Base-by-base conservation (phyloP, 2,797 vertebrate species). In the Danio kyathit region DNA sequence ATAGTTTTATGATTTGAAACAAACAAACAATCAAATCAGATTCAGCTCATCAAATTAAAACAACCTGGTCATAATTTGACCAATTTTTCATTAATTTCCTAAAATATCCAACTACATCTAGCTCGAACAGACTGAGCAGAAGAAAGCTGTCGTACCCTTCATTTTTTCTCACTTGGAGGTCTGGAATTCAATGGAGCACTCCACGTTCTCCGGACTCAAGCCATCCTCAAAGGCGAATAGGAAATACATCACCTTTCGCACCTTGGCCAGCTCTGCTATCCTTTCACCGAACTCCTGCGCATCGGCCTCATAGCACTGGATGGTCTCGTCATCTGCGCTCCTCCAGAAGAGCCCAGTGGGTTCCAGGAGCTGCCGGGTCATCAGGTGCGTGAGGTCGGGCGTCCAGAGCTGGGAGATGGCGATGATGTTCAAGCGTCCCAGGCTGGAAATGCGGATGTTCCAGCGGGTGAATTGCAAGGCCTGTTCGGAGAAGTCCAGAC, bases 231-330 rank as follows among this genome's bases (percentile, higher is more conserved):
- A 97, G 56, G 94, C 70, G 0, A 97, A 74, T 88, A 97, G 93
- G 86, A 99, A 97, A 91, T 95, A 98, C 96, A 99, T 98, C 90
- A 96, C 95, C 90, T 95, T 97, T 60, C 96, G 94, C 86, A 98
- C 94, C 87, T 89, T 95, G 84, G 97, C 97, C 80, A 97, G 87
- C 54, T 97, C 96, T 0, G 94, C 95, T 14, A 97, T 92, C 80
- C 96, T 87, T 78, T 97, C 96, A 0, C 97, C 96, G 0, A 97
- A 97, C 79, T 98, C 96, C 90, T 95, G 94, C 86, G 95, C 94
- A 11, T 98, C 97, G 0, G 97, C 97, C 86, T 96, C 96, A 0
- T 96, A 96, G 81, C 92, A 96, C 12, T 96, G 93, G 49, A 96
- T 89, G 4, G 81, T 88, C 0, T 89, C 84, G 6, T 94, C 90